Evolutionary conservation across 2,113 vertebrate genomes (phyloP).

Genomic region (Manacus vitellinus): DNA sequence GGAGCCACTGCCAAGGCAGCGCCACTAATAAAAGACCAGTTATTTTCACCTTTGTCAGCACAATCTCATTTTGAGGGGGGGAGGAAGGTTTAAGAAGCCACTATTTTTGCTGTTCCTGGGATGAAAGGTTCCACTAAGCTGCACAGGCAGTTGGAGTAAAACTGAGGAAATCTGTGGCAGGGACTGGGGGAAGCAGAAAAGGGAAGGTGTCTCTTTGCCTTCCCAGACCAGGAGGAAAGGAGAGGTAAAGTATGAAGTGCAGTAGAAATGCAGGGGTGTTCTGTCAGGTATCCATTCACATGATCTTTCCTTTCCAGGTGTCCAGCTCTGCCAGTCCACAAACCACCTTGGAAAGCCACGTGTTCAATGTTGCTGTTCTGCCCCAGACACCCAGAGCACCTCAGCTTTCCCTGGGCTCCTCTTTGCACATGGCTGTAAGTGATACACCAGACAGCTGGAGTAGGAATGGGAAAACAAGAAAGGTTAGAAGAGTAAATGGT

Average conservation of each 20-base stretch:
- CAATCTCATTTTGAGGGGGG: neutral
- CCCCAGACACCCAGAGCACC: conserved; percentile 81
- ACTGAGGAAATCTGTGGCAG: neutral
- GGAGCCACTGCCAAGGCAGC: neutral
- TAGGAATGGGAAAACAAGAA: neutral
- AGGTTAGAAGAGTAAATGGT: neutral
- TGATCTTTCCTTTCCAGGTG: conserved; percentile 74
- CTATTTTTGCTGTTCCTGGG: neutral
- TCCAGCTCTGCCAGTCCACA: conserved; percentile 73
- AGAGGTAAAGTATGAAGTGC: neutral
- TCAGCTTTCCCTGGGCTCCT: conserved; percentile 79
- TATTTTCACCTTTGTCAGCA: neutral
- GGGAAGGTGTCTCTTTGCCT: neutral
- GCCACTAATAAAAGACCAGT: neutral
- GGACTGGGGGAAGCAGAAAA: neutral
- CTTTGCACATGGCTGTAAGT: conserved; percentile 91
- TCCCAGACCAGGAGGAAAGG: neutral
- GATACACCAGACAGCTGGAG: neutral
- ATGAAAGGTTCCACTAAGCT: neutral
- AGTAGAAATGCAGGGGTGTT: neutral
- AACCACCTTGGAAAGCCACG: conserved; percentile 74
- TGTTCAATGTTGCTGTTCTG: conserved; percentile 88
- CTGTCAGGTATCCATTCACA: neutral
- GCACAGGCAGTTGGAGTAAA: neutral
- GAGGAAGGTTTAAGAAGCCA: neutral